Evolutionary conservation across 2,113 vertebrate genomes (phyloP).

Genomic region (Noctilio leporinus): DNA sequence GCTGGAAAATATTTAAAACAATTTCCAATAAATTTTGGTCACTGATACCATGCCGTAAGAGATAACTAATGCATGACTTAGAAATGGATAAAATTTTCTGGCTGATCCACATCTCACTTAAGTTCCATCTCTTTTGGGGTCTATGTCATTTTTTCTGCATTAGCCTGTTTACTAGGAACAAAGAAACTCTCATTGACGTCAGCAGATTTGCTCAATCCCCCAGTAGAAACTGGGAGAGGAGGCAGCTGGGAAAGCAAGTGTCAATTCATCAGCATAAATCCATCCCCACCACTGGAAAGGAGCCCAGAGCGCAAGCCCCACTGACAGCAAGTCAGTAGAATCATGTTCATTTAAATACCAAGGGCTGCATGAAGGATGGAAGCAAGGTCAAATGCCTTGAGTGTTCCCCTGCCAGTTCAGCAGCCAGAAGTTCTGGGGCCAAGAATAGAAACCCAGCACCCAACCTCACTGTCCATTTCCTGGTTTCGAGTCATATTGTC

Average conservation of each 20-base stretch:
- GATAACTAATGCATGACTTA: background rate
- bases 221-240: background rate
- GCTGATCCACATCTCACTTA: background rate
- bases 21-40: background rate
- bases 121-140: background rate
- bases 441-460: background rate
- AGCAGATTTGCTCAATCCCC: background rate
- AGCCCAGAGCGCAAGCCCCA: background rate
- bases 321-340: slow-evolving; percentile 10
- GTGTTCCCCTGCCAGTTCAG: slow-evolving; percentile 1
- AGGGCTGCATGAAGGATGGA: background rate
- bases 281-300: background rate
- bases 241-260: background rate
- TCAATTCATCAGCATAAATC: slow-evolving; percentile 24
- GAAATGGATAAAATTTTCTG: background rate
- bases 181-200: background rate
- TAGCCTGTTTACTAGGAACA: background rate
- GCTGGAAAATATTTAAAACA: background rate
- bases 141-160: background rate
- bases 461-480: background rate
- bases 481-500: background rate
- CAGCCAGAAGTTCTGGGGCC: background rate
- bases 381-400: slow-evolving; percentile 32
- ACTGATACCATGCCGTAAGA: background rate
- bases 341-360: slow-evolving; percentile 46